Percentiles rank a stretch among this genome's conserved stretches.
phyloP scores from a whole-genome alignment of 2,113 vertebrate species.

The Daubentonia madagascariensis region DNA sequence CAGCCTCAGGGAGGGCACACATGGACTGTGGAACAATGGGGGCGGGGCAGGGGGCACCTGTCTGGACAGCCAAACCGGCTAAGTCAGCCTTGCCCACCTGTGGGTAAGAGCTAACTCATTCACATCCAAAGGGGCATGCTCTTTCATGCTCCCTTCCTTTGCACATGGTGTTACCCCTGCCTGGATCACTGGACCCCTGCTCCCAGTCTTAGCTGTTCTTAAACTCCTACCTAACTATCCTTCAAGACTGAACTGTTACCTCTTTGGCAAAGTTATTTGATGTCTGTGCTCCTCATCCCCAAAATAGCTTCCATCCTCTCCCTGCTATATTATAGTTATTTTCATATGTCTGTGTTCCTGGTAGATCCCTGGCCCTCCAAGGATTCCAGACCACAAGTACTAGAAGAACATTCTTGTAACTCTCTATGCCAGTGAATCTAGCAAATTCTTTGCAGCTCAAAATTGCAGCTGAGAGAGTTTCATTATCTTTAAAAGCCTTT shows the following conservation, averaged over 20 bases:
- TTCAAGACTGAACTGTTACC: background rate
- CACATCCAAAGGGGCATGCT: background rate
- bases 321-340: background rate
- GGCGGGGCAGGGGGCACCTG: background rate
- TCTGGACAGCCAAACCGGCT: background rate
- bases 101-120: background rate
- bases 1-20: background rate
- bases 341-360: constrained; percentile 13
- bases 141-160: background rate
- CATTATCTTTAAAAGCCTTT: constrained; percentile 65
- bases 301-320: background rate
- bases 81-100: background rate
- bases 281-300: background rate
- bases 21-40: background rate
- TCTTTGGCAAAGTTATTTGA: background rate
- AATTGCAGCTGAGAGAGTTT: constrained; percentile 63
- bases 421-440: constrained; percentile 44
- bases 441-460: constrained; percentile 65
- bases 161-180: background rate
- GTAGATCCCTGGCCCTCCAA: constrained; percentile 7
- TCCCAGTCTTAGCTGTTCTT: background rate
- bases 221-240: background rate
- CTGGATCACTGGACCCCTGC: background rate
- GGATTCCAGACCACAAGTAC: constrained; percentile 52
- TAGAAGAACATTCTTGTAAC: constrained; percentile 59